These are phyloP conservation scores for Gobionotothen gibberifrons DNA, from an alignment of 2,797 vertebrate species.

Conservation along the genomic window DNA sequence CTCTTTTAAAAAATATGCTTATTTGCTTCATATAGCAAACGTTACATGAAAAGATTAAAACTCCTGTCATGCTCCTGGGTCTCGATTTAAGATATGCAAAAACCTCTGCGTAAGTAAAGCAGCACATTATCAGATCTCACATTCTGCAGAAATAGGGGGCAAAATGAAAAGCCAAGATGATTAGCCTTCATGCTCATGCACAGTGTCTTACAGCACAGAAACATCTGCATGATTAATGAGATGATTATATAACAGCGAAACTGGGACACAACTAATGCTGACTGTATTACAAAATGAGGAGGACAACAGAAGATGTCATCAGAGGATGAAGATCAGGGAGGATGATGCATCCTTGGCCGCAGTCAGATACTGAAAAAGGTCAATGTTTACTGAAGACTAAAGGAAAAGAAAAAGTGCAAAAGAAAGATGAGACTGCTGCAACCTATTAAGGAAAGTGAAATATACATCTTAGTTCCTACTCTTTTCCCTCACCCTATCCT, in stretches of 20 bases:
- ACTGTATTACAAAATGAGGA: constrained; percentile 61
- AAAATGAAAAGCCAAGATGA: constrained; percentile 61
- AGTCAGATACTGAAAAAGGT: constrained; percentile 38
- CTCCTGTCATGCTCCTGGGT: neutral
- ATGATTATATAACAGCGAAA: constrained; percentile 71
- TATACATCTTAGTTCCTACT: too few relatives aligned
- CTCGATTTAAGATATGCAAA: constrained; percentile 40
- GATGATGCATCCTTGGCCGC: constrained; percentile 42
- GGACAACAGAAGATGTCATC: constrained; percentile 54
- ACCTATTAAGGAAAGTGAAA: neutral
- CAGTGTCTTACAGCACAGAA: constrained; percentile 55
- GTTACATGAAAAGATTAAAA: neutral
- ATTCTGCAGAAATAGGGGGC: constrained; percentile 53
- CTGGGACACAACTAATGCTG: constrained; percentile 67
- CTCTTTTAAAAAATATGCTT: neutral
- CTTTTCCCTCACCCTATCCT: too few relatives aligned
- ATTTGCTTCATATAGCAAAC: neutral
- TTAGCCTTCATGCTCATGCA: constrained; percentile 65
- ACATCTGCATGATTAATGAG: constrained; percentile 78
- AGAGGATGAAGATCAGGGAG: constrained; percentile 30
- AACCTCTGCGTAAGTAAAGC: constrained; percentile 50
- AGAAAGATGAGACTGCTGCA: constrained; percentile 1
- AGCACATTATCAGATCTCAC: constrained; percentile 50
- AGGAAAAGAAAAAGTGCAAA: neutral
- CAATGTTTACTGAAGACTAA: constrained; percentile 6